Evolutionary conservation across 2,113 vertebrate genomes (phyloP), one percentile per base, ranked within the genome.

Genomic region (Tachysurus vachellii): DNA sequence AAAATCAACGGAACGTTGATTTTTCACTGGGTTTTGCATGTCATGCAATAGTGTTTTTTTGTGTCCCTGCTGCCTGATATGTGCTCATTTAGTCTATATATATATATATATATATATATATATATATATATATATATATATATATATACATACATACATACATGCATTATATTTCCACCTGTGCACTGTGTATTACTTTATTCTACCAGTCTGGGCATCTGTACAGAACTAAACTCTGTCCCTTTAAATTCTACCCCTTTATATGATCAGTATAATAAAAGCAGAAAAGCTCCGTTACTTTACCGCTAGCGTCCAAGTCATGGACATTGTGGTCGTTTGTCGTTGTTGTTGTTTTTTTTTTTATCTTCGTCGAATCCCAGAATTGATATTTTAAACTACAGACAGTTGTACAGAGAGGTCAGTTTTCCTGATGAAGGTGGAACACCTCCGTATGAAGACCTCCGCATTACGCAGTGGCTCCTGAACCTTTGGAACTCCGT

Each of bases 221-320:
- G 61, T 23, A 2, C 61, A 0, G 62, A 3, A 9, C 47, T 50
- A 9, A 50, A 50, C 87, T 84, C 93, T 94, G 94, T 83, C 87
- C 91, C 94, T 95, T 94, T 95, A 94, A 94, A 88, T 87, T n/a
- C 0, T 42, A 1, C 2, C 47, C 47, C 47, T 50, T 50, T 7
- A 50, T 16, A 70, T 70, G 3, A 68, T 14, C 13, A 14, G 31
- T 13, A 70, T 4, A 71, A 42, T 12, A 7, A 47, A 44, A 79
- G 64, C 26, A 12, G 8, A 61, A 85, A 26, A 28, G 80, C 50
- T 57, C 75, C 57, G 4, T 44, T 76, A 94, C 95, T 95, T 36
- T 89, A 95, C 95, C 95, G 91, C 88, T 87, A 93, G 80, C 56
- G 91, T 90, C 87, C 92, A 88, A 86, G 73, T 89, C 86, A 90